Evolutionary conservation across 2,113 vertebrate species (phyloP), one percentile per base, ranked within the genome.

Genomic region (Pterophyllum scalare): DNA sequence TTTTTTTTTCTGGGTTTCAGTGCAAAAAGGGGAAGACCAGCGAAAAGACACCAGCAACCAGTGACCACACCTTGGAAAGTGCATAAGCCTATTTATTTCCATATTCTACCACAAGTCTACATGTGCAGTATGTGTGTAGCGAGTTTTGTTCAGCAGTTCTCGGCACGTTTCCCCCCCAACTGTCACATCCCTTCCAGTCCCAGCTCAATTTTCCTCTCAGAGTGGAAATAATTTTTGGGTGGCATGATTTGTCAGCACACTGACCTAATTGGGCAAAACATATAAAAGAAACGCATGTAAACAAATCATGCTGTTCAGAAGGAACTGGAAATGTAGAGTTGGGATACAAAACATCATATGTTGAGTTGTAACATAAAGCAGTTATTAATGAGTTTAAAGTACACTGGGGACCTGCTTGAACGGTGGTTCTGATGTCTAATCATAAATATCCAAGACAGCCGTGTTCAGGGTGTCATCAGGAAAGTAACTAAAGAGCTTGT

Each of bases 401-500:
- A 59, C 60, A 59, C 60, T 38, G n/a, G 20, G 31, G 12, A 7
- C 79, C 46, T 15, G 7, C 70, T 54, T 77, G 22, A 56, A 52
- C 67, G 74, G 15, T 60, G 33, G 31, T 52, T 43, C 20, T 46
- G n/a, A 15, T 33, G 54, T 58, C 46, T 43, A 54, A 40, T 35
- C 22, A 10, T 72, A 54, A 58, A 52, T 12, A 5, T 24, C 40
- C 26, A 38, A 81, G 59, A 59, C 64, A 78, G 54, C 75, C 79
- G 80, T 60, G 62, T 92, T 7, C 65, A 79, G 76, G 79, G 75
- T 80, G 88, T 88, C 81, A 92, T 77, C 77, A 58, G 79, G 85
- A 82, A 88, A 88, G 88, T 79, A 82, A 88, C 77, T 74, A 84
- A 87, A 86, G 81, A 65, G 84, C 77, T 72, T 91, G 90, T 91